These are phyloP conservation scores for Drosophila parvula DNA, from an alignment of 1,140 invertebrate genomes.

Conservation along the genomic window DNA sequence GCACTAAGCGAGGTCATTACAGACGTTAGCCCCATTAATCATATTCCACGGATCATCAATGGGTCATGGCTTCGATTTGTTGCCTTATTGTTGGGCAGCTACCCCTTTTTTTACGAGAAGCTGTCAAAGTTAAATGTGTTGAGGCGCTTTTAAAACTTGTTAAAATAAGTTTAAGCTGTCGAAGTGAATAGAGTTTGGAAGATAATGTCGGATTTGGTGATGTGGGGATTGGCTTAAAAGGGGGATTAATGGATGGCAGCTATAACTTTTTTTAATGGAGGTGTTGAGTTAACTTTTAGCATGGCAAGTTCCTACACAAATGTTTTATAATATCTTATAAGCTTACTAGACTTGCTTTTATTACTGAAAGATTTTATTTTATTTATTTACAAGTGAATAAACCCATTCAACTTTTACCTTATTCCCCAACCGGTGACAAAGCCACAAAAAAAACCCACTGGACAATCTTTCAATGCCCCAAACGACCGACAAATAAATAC, in stretches of 20 bases:
- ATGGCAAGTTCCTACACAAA: neutral
- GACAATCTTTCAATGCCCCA: neutral
- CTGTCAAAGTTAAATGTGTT: constrained; percentile 39
- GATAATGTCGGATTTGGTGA: constrained; percentile 5
- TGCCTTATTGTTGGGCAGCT: constrained; percentile 27
- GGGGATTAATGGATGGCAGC: constrained; percentile 2
- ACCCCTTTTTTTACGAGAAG: constrained; percentile 10
- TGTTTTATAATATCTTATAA: neutral
- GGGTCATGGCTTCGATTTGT: constrained; percentile 47
- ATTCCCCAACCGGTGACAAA: constrained; percentile 1
- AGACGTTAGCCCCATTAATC: constrained; percentile 35
- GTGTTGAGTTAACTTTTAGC: neutral
- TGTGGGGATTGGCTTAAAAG: neutral
- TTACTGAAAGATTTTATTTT: neutral
- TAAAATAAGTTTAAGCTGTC: constrained; percentile 20
- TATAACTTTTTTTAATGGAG: neutral
- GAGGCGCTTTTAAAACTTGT: constrained; percentile 38
- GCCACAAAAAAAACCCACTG: neutral
- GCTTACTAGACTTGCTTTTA: neutral
- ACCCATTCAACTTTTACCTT: neutral
- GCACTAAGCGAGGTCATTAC: constrained; percentile 44
- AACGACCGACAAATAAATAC: constrained; percentile 22
- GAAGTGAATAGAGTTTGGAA: constrained; percentile 6
- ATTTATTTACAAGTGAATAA: neutral
- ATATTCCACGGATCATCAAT: constrained; percentile 39